Evolutionary conservation across 2,888 invertebrate genomes (phyloP).

Genomic region (Lepetodrilus schrolli): DNA sequence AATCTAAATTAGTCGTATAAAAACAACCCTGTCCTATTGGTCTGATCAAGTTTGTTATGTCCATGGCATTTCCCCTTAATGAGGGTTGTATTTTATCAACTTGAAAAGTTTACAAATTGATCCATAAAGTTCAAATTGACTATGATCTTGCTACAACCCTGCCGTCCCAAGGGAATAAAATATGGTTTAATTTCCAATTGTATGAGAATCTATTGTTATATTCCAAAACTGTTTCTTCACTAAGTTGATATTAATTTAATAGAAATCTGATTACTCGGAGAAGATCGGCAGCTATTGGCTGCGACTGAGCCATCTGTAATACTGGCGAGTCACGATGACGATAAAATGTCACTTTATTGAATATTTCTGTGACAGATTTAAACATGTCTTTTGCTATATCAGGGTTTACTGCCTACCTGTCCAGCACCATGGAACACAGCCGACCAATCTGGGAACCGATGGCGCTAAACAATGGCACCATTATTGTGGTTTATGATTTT

Average conservation of each 20-base stretch:
- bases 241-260: not conserved
- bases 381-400: not conserved
- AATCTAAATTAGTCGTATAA: too few relatives aligned
- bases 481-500: not conserved
- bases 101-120: too few relatives aligned
- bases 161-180: too few relatives aligned
- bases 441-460: not conserved
- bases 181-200: not conserved
- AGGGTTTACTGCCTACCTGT: not conserved
- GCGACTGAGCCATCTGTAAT: not conserved
- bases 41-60: not conserved
- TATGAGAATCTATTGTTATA: not conserved
- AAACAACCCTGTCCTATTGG: too few relatives aligned
- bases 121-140: too few relatives aligned
- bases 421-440: not conserved
- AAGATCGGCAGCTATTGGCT: not conserved
- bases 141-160: too few relatives aligned
- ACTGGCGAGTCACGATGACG: not conserved
- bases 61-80: too few relatives aligned
- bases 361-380: conserved; percentile 9
- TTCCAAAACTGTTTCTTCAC: not conserved
- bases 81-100: too few relatives aligned
- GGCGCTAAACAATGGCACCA: not conserved
- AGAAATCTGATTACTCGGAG: not conserved
- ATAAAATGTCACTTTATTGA: not conserved